Base-by-base conservation (phyloP, 1,140 invertebrate genomes). In the Listronotus oregonensis region DNA sequence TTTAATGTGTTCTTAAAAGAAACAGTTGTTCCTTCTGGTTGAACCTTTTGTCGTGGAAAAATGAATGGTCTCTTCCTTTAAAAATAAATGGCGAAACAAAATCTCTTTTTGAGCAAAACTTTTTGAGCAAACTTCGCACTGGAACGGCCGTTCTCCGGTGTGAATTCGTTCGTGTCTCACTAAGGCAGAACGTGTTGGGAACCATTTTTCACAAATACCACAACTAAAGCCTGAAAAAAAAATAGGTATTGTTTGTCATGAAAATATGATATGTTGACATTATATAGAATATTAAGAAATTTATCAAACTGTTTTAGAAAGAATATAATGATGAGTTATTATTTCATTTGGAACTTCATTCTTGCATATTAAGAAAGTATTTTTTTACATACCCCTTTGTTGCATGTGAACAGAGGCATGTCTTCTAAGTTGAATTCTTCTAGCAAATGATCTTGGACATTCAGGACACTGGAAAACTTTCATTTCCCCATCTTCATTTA, bases 1-100 rank as follows among this genome's bases (percentile, higher is more conserved):
- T 79, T 63, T 85, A 80, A 77, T 89, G 86, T 12, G 83, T 79
- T 8, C 85, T 80, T 72, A 85, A 83, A 71, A 90, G 89, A 9
- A 86, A 81, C 47, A 91, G 77, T 11, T 87, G 85, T 69, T 85
- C 85, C 44, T 87, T 85, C n/a, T 90, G 89, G 1, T 88, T 88
- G 75, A 90, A 86, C 86, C 70, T 92, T n/a, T 89, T 0, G 83
- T 79, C 86, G 84, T 42, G 85, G 82, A 75, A 92, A 94, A 71
- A 87, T 85, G 79, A 90, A 91, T 0, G 93, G 93, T 73, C 91
- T 90, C 67, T n/a, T n/a, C 93, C 92, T 0, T 89, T 90, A 73
- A 96, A 93, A n/a, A 89, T 90, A 91, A 84, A 79, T 96, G 94
- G 0, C 92, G 85, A 31, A 89, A 83, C 12, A 95, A 82, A 67